Evolutionary conservation across 2,797 vertebrate species (phyloP), one percentile per base, ranked within the genome.

Genomic region (Melanotaenia nigrans): DNA sequence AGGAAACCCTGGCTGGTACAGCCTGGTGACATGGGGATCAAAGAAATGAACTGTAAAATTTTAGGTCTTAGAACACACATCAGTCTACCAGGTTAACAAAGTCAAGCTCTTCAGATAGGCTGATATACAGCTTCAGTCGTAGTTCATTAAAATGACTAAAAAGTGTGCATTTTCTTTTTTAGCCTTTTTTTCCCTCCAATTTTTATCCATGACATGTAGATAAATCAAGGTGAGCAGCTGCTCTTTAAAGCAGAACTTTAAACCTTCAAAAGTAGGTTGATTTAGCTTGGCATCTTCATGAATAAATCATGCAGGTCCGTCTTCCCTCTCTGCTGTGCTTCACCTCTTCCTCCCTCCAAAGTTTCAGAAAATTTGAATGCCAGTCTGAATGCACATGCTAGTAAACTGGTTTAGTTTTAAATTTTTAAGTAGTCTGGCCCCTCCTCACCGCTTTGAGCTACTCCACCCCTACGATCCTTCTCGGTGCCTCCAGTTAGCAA

Each of bases 1-100:
- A 65, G 83, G 75, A 87, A 76, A 83, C 84, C 61, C 76, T 61
- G 82, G 82, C 86, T 72, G 83, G 79, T 75, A 57, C 85, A 78
- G 85, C 63, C 54, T 65, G 84, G 70, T 83, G 85, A 87, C 82
- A 85, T 13, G 58, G 62, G 86, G 79, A 84, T 86, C 84, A 82
- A 82, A 81, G 80, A 51, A 49, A 65, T 65, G 55, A 83, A 82
- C 71, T 84, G 86, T 57, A 53, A 89, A 82, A 65, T 69, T 18
- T 79, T 68, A 18, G 72, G 56, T 60, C 68, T 79, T 56, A 69
- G 0, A 40, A 71, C 75, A 60, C 60, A 45, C n/a, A 65, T 47
- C 59, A 24, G 20, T 16, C 45, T 28, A 24, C 22, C 51, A 51
- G 24, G 22, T 24, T 49, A 63, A 68, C 2, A 9, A 61, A 65